Percentiles rank a stretch among this genome's conserved stretches.
Conservation (phyloP, 1,140 invertebrate species). For the Aphis craccivora region DNA sequence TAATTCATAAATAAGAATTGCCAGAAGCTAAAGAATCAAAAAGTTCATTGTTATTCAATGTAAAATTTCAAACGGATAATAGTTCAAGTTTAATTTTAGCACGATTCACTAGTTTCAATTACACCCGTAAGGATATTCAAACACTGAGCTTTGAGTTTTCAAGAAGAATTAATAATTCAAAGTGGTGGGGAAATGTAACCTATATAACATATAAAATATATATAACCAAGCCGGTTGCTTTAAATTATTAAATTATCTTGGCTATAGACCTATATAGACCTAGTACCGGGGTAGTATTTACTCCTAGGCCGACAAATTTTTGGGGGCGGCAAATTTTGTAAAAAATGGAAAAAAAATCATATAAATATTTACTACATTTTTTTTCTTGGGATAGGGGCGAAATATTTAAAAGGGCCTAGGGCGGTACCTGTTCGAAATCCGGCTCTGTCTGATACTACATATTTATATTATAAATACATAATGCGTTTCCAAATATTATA, state of each 20-base stretch:
- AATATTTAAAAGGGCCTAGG: too few relatives aligned
- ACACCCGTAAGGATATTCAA: neutral
- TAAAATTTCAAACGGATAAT: neutral
- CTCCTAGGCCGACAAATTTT: too few relatives aligned
- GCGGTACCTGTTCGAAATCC: too few relatives aligned
- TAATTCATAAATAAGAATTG: neutral
- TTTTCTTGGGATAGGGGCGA: too few relatives aligned
- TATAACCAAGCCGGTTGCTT: neutral
- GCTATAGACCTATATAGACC: neutral
- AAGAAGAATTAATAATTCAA: conserved; percentile 3
- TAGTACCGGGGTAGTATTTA: too few relatives aligned
- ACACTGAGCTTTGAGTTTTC: neutral
- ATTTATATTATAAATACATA: neutral
- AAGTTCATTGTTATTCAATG: neutral
- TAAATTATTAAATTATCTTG: neutral
- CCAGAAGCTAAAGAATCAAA: neutral
- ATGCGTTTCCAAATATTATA: neutral
- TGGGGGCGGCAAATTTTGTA: too few relatives aligned
- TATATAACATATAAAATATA: neutral
- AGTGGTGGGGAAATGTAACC: neutral
- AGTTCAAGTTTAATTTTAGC: neutral
- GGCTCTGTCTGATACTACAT: too few relatives aligned
- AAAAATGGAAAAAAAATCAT: too few relatives aligned
- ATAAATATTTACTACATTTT: too few relatives aligned
- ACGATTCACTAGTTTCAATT: neutral